phyloP scores from a whole-genome alignment of 2,113 vertebrate genomes.

The Myotis yumanensis region DNA sequence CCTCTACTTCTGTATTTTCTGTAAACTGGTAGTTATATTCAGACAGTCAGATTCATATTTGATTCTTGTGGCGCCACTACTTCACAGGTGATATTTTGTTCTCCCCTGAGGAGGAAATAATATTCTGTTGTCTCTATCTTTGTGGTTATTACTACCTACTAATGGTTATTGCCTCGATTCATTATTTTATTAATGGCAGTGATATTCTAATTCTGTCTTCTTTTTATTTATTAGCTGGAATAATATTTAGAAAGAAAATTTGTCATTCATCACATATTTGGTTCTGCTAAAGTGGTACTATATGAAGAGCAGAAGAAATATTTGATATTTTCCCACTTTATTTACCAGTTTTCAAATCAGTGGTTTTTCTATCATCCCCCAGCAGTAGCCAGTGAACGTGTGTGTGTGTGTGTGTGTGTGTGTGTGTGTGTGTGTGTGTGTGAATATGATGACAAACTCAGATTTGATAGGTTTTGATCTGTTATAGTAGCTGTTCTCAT shows the following conservation, averaged over 20 bases:
- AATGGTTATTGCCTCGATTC: not conserved
- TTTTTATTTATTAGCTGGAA: not conserved
- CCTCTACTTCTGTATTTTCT: not conserved
- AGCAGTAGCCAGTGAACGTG: not conserved
- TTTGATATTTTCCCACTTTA: not conserved
- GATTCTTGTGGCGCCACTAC: not conserved
- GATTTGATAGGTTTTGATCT: conserved; percentile 17
- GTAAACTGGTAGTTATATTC: not conserved
- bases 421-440: not conserved
- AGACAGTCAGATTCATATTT: not conserved
- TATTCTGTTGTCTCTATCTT: not conserved
- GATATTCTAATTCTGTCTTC: not conserved
- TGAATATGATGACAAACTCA: not conserved
- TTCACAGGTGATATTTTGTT: not conserved
- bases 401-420: not conserved
- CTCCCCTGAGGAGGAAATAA: not conserved
- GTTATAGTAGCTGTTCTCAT: not conserved
- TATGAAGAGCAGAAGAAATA: not conserved
- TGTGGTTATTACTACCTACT: not conserved
- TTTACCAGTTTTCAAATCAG: not conserved
- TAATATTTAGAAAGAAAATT: conserved; percentile 42
- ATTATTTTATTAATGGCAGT: not conserved
- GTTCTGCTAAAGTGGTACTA: not conserved
- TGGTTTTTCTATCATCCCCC: not conserved
- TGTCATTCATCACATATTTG: not conserved